These are phyloP conservation scores for Rhinogobius similis DNA, from an alignment of 2,113 vertebrate genomes.

Conservation along the genomic window DNA sequence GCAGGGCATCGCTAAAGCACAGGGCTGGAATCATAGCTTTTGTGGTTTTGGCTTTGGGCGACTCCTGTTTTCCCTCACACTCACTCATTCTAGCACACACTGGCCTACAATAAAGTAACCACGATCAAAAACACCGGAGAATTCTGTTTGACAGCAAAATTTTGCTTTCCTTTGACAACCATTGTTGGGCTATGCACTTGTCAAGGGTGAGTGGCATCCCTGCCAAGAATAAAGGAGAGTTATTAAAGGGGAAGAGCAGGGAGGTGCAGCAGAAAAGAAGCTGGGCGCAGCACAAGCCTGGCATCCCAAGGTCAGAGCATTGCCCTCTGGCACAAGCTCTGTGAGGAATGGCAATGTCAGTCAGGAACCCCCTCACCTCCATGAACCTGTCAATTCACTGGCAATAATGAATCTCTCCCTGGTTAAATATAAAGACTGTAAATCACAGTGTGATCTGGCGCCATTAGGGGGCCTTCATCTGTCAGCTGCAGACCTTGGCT, in stretches of 20 bases:
- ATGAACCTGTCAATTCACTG: slow-evolving; percentile 69
- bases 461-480: slow-evolving; percentile 69
- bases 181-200: slow-evolving; percentile 21
- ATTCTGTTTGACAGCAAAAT: slow-evolving; percentile 38
- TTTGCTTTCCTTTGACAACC: slow-evolving; percentile 38
- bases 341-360: slow-evolving; percentile 66
- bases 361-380: slow-evolving; percentile 59
- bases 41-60: slow-evolving; percentile 53
- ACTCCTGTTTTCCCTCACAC: slow-evolving; percentile 37
- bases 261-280: slow-evolving; percentile 39
- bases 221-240: slow-evolving; percentile 45
- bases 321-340: slow-evolving; percentile 56
- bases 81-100: slow-evolving; percentile 28
- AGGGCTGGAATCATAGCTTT: slow-evolving; percentile 32
- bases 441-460: slow-evolving; percentile 69
- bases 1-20: slow-evolving; percentile 52
- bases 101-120: slow-evolving; percentile 19
- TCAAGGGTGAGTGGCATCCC: slow-evolving; percentile 30
- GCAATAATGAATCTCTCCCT: slow-evolving; percentile 74
- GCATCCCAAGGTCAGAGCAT: slow-evolving; percentile 64
- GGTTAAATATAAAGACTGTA: slow-evolving; percentile 78
- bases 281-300: slow-evolving; percentile 49
- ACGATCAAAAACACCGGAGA: slow-evolving; percentile 37
- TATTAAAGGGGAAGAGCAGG: slow-evolving; percentile 36
- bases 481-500: slow-evolving; percentile 68